phyloP scores from a whole-genome alignment of 2,888 invertebrate genomes.

The Oscheius sp. region DNA sequence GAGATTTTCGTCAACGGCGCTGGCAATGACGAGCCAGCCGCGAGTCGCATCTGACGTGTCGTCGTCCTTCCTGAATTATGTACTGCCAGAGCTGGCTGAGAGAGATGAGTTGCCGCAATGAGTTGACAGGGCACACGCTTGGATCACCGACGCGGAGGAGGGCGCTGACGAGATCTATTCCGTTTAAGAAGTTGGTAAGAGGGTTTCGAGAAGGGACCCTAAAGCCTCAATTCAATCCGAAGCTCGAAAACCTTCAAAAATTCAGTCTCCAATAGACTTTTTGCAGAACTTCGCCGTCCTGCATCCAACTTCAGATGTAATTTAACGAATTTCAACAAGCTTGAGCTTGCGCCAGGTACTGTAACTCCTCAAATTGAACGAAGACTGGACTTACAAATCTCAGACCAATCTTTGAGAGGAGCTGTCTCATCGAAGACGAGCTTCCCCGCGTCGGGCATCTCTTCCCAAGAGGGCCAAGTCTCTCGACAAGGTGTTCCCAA shows the following conservation, averaged over 20 bases:
- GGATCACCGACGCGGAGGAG: too few species aligned
- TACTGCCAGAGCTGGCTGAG: not conserved
- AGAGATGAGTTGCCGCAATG: too few species aligned
- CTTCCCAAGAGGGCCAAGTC: constrained; percentile 63
- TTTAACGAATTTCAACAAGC: constrained; percentile 14
- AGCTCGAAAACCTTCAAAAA: not conserved
- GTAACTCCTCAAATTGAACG: not conserved
- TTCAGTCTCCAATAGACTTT: constrained; percentile 1
- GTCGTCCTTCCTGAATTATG: constrained; percentile 15
- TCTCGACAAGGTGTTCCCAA: constrained; percentile 60
- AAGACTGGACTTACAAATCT: not conserved
- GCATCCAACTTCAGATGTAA: constrained; percentile 19
- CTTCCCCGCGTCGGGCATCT: constrained; percentile 51
- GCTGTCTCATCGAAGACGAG: constrained; percentile 44
- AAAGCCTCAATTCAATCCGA: not conserved
- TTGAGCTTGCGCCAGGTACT: constrained; percentile 16
- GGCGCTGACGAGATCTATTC: constrained; percentile 2
- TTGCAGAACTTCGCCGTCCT: not conserved
- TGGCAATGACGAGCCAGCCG: constrained; percentile 10
- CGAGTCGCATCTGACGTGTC: constrained; percentile 7
- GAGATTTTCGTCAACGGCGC: constrained; percentile 24
- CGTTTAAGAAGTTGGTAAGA: constrained; percentile 13
- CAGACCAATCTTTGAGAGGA: constrained; percentile 37
- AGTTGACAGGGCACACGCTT: too few species aligned
- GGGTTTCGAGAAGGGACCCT: constrained; percentile 19